Evolutionary conservation across 2,888 invertebrate species (phyloP), one percentile per base, ranked within the genome.

Genomic region (Protodeltote pygarga): DNA sequence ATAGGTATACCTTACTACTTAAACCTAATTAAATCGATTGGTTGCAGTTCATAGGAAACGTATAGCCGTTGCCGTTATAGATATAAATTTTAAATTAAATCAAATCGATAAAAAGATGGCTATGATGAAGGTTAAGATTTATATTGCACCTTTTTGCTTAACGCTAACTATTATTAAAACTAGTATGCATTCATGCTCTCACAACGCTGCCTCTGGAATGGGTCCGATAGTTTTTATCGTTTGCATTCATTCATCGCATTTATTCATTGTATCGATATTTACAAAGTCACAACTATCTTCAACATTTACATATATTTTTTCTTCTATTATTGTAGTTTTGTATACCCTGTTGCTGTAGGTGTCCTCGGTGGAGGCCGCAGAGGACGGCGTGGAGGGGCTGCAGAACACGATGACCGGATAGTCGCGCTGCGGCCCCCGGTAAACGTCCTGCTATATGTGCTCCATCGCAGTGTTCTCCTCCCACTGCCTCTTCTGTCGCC

Each of bases 261-360:
- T 82, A 78, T 81, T 72, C 75, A 71, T 78, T 66, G 52, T 71
- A 68, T 75, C 66, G 59, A 68, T 80, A 80, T 83, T 81, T 79
- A 82, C 79, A 79, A 77, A 80, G 71, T 83, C 79, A 63, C 71
- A 75, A 59, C 61, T 71, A 74, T 81, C 75, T 65, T 81, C 77
- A 52, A 66, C 57, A 72, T 53, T 55, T 39, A 68, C 69, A 73
- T 82, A 79, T 73, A 79, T 74, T 62, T 46, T 58, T 73, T 81
- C 75, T 67, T 83, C 84, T 81, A 83, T 81, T 77, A 83, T 81
- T 75, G 81, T 83, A 78, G 82, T 79, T 69, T 81, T 83, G 81
- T 83, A 83, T 87, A 90, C 90, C 90, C 91, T 90, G 89, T 90
- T 82, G 72, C 81, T 86, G 75, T 77, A 81, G 61, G 82, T 77